phyloP scores from a whole-genome alignment of 2,888 invertebrate species.

The Disparrhopalites patrizii region DNA sequence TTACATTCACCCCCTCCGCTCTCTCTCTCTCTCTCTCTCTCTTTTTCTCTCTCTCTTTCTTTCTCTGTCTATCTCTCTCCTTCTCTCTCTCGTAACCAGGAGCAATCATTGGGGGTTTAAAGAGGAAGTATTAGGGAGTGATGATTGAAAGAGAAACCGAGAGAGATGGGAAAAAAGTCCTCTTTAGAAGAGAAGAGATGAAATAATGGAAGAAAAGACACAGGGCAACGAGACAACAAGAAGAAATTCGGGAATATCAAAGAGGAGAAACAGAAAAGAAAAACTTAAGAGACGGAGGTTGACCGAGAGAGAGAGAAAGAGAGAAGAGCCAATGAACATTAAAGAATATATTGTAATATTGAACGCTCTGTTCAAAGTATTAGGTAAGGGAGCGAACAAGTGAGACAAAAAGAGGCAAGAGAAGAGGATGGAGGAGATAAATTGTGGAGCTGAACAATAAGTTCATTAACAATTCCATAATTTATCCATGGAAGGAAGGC shows the following conservation, averaged over 20 bases:
- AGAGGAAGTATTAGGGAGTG: not conserved
- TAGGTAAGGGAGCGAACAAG: no score
- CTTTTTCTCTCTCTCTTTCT: no score
- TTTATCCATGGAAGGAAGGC: conserved; percentile 27
- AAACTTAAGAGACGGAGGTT: no score
- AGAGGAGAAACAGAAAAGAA: no score
- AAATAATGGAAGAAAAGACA: not conserved
- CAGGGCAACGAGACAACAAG: not conserved
- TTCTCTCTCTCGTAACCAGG: conserved; percentile 13
- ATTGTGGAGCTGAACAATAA: conserved; percentile 27
- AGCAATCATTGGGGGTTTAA: not conserved
- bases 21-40: no score
- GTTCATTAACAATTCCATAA: conserved; percentile 32
- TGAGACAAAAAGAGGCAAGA: not conserved
- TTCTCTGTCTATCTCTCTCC: no score
- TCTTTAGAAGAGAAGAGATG: not conserved
- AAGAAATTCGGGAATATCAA: no score
- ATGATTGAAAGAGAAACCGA: not conserved
- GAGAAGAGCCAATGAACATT: no score
- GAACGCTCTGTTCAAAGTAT: no score
- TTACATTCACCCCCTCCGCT: no score
- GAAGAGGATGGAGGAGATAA: not conserved
- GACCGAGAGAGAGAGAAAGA: no score
- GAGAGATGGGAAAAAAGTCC: not conserved
- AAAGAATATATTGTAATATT: no score